Base-by-base conservation (phyloP, 2,888 invertebrate genomes). In the Strigamia crassipes region DNA sequence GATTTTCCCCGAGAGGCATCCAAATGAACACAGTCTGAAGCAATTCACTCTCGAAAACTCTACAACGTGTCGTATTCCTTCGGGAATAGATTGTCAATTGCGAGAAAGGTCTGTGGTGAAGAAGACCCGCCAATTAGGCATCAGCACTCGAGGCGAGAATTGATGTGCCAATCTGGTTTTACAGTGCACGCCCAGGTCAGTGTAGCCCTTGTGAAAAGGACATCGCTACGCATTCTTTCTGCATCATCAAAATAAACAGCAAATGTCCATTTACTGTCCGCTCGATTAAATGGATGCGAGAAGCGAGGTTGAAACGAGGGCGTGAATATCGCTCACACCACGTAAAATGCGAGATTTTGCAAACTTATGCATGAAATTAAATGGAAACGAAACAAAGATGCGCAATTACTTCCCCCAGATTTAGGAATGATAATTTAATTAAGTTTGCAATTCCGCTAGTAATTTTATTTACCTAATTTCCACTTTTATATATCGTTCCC, bases 391-490 rank as follows among this genome's bases (percentile, higher is more conserved):
- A 61, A 61, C 18, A 73, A 73, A 73, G 31, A 73, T n/a, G 27
- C n/a, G 73, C 73, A 27, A 73, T 73, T 73, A 73, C 73, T 73
- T 73, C 73, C 27, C 73, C n/a, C 73, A 31, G 27, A 73, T 73
- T 73, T 73, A n/a, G 73, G 31, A 73, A 73, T 73, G 73, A 73
- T 73, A 73, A 31, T 73, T 73, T 73, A 73, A 73, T 73, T 73
- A 73, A 73, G 73, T 73, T 73, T 23, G 73, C 31, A 31, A 31
- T 73, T 73, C 12, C 18, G 56, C 56, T 73, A 13, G 73, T 31
- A 73, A 73, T 73, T 73, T 73, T 73, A 31, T 73, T 73, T 73
- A 31, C 73, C 73, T 73, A 73, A 73, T 73, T 73, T 73, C 18
- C 73, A 73, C 73, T 73, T 73, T 73, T 27, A 27, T 73, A 73